Percentiles rank a stretch among this genome's conserved stretches.
phyloP scores from a whole-genome alignment of 2,888 invertebrate species.

The Diachrysia chrysitis region DNA sequence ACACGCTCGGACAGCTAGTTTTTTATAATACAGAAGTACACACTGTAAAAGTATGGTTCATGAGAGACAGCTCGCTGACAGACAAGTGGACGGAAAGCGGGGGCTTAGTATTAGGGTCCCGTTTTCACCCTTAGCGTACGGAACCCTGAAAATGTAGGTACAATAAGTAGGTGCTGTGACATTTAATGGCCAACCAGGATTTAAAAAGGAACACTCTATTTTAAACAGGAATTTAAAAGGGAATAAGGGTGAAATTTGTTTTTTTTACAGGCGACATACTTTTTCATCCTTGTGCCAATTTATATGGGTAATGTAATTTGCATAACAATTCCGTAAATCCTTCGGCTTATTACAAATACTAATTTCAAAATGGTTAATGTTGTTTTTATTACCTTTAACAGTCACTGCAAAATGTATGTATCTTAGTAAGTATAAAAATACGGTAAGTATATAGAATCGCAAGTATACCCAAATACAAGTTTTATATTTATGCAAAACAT shows the following conservation, averaged over 20 bases:
- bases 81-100: too few species aligned
- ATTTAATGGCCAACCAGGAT: background rate
- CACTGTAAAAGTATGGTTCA: too few species aligned
- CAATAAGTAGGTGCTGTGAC: background rate
- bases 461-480: too few species aligned
- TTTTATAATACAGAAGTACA: too few species aligned
- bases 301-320: slow-evolving; percentile 4
- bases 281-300: background rate
- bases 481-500: too few species aligned
- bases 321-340: background rate
- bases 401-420: too few species aligned
- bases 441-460: too few species aligned
- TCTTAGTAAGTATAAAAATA: too few species aligned
- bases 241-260: background rate
- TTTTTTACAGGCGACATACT: background rate
- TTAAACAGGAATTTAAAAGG: background rate
- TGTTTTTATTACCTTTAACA: background rate
- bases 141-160: background rate
- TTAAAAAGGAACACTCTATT: background rate
- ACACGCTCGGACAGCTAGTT: too few species aligned
- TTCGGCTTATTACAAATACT: background rate
- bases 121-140: too few species aligned
- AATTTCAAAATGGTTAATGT: background rate
- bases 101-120: too few species aligned
- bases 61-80: too few species aligned